A percentile compares a stretch with the other conserved stretches of the same genome.
These are phyloP conservation scores for Dicrostonyx torquatus DNA, from an alignment of 2,797 vertebrate species.

Conservation along the genomic window DNA sequence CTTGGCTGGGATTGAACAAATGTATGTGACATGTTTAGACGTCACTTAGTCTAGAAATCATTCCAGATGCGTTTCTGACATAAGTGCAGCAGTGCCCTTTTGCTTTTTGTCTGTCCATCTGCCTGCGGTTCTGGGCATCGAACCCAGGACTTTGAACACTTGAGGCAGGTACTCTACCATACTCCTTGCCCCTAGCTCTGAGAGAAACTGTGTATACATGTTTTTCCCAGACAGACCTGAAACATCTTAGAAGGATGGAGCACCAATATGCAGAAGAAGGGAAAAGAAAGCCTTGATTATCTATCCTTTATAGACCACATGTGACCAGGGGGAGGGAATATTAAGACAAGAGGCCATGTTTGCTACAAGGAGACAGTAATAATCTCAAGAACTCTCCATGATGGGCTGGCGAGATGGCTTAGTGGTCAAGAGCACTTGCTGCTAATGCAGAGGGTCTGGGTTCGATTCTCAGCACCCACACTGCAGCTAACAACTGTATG, in stretches of 20 bases:
- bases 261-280: background rate
- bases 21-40: background rate
- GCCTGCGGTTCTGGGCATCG: background rate
- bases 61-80: background rate
- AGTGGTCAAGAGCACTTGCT: background rate
- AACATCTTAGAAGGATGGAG: background rate
- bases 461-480: background rate
- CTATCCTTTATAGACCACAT: background rate
- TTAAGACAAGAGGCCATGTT: background rate
- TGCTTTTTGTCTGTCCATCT: background rate
- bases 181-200: background rate
- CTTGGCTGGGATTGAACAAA: background rate
- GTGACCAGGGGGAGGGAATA: background rate
- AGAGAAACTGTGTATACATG: background rate
- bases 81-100: background rate
- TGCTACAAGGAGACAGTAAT: background rate
- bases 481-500: background rate
- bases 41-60: background rate
- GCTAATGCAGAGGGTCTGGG: background rate
- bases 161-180: background rate
- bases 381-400: background rate
- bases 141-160: background rate
- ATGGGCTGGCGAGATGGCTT: background rate
- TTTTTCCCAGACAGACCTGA: conserved; percentile 18
- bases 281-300: background rate